phyloP scores from a whole-genome alignment of 2,888 invertebrate species.

The Branchellion lobata region DNA sequence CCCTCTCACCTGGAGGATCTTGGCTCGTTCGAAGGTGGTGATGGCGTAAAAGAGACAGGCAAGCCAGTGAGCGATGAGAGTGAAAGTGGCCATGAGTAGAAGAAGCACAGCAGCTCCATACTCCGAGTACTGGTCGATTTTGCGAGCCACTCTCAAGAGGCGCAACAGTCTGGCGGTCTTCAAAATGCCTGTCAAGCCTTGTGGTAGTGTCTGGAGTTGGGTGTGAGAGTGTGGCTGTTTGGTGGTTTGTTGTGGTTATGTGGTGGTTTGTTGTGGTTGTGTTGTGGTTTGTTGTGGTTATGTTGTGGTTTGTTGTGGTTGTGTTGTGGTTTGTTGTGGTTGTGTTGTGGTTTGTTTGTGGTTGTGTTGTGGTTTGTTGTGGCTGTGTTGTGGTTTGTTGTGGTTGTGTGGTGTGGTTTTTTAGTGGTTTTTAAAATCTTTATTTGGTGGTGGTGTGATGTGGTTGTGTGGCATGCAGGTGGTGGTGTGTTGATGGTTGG shows the following conservation, averaged over 20 bases:
- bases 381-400: neutral
- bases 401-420: neutral
- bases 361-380: neutral
- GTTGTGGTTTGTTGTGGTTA: neutral
- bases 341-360: neutral
- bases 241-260: neutral
- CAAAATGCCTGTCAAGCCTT: conserved; percentile 59
- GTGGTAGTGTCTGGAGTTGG: conserved; percentile 58
- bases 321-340: neutral
- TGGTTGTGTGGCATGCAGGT: neutral
- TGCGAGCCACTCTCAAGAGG: conserved; percentile 60
- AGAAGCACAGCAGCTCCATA: conserved; percentile 62
- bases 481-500: neutral
- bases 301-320: neutral
- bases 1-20: conserved; percentile 34
- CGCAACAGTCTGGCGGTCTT: conserved; percentile 60
- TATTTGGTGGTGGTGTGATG: neutral
- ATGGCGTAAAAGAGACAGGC: conserved; percentile 63
- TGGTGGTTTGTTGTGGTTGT: neutral
- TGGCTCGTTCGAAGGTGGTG: conserved; percentile 57
- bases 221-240: neutral
- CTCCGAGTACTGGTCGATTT: conserved; percentile 62
- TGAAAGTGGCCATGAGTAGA: conserved; percentile 61
- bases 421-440: neutral
- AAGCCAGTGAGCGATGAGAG: conserved; percentile 62